Evolutionary conservation across 2,113 vertebrate genomes (phyloP).

Genomic region (Ramphastos sulfuratus): DNA sequence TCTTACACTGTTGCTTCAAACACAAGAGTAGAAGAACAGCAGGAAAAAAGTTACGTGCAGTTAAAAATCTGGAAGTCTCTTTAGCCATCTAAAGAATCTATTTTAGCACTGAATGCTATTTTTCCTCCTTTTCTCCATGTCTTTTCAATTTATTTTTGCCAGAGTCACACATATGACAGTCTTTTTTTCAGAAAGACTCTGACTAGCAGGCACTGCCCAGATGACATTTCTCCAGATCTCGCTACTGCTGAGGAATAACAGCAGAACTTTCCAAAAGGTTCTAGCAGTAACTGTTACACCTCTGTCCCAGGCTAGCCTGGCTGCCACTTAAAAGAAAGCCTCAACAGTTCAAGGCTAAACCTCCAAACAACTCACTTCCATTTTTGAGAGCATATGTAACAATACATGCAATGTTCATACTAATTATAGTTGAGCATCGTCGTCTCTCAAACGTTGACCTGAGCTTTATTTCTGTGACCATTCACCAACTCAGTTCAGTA

Average conservation of each 20-base stretch:
- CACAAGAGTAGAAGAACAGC: not conserved
- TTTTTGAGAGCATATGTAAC: constrained; percentile 2
- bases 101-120: not conserved
- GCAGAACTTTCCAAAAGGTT: not conserved
- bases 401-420: constrained; percentile 28
- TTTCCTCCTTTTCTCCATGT: not conserved
- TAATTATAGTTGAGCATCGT: constrained; percentile 15
- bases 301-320: not conserved
- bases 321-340: not conserved
- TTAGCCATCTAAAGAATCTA: not conserved
- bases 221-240: not conserved
- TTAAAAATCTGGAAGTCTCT: not conserved
- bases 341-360: not conserved
- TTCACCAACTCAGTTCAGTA: not conserved
- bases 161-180: not conserved
- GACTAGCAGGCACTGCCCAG: not conserved
- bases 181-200: not conserved
- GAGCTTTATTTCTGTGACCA: not conserved
- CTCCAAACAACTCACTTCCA: not conserved
- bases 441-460: not conserved
- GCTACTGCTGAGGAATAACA: not conserved
- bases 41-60: not conserved
- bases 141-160: not conserved
- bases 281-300: not conserved
- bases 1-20: not conserved